These are phyloP conservation scores for Drosophila setifemur DNA, from an alignment of 1,140 invertebrate genomes.

Conservation along the genomic window DNA sequence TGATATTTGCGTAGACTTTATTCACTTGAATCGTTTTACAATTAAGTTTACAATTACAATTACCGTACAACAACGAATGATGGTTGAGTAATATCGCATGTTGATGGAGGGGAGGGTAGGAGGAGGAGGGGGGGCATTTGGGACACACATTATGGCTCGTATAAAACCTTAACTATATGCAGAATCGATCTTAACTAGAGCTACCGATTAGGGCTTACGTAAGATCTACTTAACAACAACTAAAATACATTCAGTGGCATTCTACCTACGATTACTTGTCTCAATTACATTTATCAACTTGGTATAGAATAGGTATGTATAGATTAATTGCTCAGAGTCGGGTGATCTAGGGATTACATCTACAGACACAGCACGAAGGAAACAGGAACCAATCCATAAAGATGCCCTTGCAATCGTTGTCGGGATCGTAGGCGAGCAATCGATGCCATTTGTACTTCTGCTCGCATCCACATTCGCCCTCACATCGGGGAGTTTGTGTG, in stretches of 20 bases:
- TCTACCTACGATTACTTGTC: slow-evolving; percentile 46
- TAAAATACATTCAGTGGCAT: slow-evolving; percentile 80
- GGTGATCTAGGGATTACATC: slow-evolving; percentile 86
- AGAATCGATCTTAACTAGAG: slow-evolving; percentile 42
- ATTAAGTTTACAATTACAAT: slow-evolving; percentile 56
- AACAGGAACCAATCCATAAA: slow-evolving; percentile 98
- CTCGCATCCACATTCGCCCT: slow-evolving; percentile 93
- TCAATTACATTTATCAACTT: slow-evolving; percentile 37
- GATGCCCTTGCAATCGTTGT: slow-evolving; percentile 96
- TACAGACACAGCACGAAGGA: slow-evolving; percentile 95
- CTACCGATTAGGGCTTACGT: slow-evolving; percentile 19
- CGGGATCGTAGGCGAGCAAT: slow-evolving; percentile 94
- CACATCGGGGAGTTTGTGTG: slow-evolving; percentile 90
- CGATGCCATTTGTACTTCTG: slow-evolving; percentile 97
- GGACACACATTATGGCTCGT: slow-evolving; percentile 62
- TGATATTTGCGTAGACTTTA: slow-evolving; percentile 62
- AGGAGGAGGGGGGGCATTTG: neutral
- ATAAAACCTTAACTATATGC: slow-evolving; percentile 56
- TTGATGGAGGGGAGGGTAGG: slow-evolving; percentile 10
- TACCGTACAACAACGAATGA: slow-evolving; percentile 69
- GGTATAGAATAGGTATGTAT: neutral
- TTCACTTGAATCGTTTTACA: slow-evolving; percentile 64
- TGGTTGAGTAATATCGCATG: slow-evolving; percentile 46
- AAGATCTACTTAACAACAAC: slow-evolving; percentile 71
- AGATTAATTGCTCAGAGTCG: slow-evolving; percentile 28